Evolutionary conservation across 2,113 vertebrate genomes (phyloP), one percentile per base, ranked within the genome.

Genomic region (Lota lota): DNA sequence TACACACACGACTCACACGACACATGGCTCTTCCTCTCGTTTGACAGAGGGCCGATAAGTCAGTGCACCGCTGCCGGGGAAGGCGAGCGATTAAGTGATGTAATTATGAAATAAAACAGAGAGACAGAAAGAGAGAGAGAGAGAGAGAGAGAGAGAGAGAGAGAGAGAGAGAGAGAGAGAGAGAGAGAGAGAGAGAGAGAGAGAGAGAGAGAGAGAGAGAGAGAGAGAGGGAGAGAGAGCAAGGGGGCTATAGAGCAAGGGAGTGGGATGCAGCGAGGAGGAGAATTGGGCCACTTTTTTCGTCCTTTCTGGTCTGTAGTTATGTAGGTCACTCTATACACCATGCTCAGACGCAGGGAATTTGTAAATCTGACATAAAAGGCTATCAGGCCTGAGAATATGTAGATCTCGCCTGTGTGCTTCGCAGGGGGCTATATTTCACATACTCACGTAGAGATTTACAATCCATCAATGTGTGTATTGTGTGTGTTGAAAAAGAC

Each of bases 261-360:
- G 67, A 67, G 47, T 22, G 22, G 40, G 20, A 64, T 40, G 51
- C 22, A 68, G 51, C 56, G 28, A 68, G 59, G 20, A 80, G 65
- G 88, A 93, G 93, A 96, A 94, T 86, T 90, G 83, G 93, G 94
- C 86, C 87, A 92, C 86, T 92, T 70, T 61, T 7, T 19, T 58
- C n/a, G 62, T 53, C 87, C 92, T 92, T 93, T 88, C 89, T 92
- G 93, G 90, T 92, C 91, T 87, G 86, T 90, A 92, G 93, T 95
- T 95, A 95, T 94, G 89, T 94, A 94, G 94, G 94, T 94, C 93
- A 93, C 91, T 91, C 87, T 90, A 93, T 74, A 69, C 74, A 24
- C 83, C 61, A 84, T 91, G 90, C 91, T 88, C 85, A 3, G 86
- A 85, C 92, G 92, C 90, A 87, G 18, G 68, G 91, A 92, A 93